Evolutionary conservation across 2,797 vertebrate genomes (phyloP).

Genomic region (Leontopithecus rosalia): DNA sequence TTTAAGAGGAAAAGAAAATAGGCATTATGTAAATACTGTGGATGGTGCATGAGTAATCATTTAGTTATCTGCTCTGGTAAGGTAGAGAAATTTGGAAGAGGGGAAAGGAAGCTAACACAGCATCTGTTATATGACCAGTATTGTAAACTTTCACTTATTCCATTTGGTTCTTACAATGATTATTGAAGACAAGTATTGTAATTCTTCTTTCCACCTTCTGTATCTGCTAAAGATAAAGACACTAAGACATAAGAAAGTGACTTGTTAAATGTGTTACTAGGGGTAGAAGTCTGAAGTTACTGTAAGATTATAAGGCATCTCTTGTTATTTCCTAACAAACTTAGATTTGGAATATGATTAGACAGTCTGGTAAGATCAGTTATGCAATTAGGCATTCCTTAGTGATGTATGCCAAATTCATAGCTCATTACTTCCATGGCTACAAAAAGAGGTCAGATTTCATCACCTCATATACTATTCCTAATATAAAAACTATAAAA

Average conservation of each 20-base stretch:
- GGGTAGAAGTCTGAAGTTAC: not conserved
- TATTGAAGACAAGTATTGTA: not conserved
- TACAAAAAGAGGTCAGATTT: constrained; percentile 13
- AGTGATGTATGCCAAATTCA: not conserved
- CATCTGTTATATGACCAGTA: not conserved
- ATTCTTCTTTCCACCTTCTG: not conserved
- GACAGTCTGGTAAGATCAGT: not conserved
- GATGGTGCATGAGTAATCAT: not conserved
- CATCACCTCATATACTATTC: not conserved
- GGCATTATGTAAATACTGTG: not conserved
- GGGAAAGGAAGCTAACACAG: not conserved
- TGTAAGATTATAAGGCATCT: not conserved
- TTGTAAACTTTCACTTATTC: not conserved
- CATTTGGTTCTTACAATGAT: not conserved
- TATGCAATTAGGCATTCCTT: constrained; percentile 6
- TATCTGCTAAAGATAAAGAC: constrained; percentile 41
- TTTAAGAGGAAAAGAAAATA: not conserved
- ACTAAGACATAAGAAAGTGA: not conserved
- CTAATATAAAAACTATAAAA: not conserved
- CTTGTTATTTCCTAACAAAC: constrained; percentile 8
- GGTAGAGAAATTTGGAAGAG: not conserved
- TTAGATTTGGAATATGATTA: not conserved
- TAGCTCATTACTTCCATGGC: not conserved
- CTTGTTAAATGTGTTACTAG: not conserved
- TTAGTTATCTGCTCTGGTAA: not conserved